Evolutionary conservation across 2,113 vertebrate genomes (phyloP), one percentile per base, ranked within the genome.

Genomic region (Apistogramma diplotaenia): DNA sequence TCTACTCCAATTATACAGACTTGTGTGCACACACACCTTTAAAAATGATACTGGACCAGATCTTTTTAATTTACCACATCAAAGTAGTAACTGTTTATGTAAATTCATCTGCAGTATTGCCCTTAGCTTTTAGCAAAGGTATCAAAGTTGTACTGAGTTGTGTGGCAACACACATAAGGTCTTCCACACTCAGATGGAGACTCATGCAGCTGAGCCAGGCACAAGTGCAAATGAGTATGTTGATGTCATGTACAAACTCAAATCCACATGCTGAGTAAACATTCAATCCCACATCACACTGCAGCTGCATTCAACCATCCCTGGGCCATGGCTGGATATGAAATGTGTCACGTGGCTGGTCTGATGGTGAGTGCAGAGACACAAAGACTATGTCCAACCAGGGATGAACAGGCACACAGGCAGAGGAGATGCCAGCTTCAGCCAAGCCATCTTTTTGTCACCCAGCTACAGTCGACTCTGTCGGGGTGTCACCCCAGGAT

Each of bases 161-260:
- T 65, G 13, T 84, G 73, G 59, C 67, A 75, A 84, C 72, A 83
- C 75, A 53, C 80, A 61, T 4, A 70, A 67, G 40, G 82, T 65
- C 19, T 76, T 49, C 59, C 21, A 73, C 55, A 79, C 46, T 77
- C 62, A 43, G 54, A 85, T 79, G 83, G 29, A 85, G 43, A 84
- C 71, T 89, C 85, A 87, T 94, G 92, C 91, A 90, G 53, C 46
- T 77, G 85, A 62, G 77, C 85, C 78, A 81, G 73, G 85, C 90
- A 85, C 61, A 85, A 80, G 77, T 85, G 85, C 76, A 84, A 87
- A 89, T 85, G 77, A 87, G 78, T 70, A 89, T 82, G 78, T 62
- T 51, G 61, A 88, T 78, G 87, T 79, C 67, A 79, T 75, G 79
- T 87, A 86, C 53, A 79, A 88, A 90, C 57, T 74, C 74, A 79